These are phyloP conservation scores for Pseudorhiza aurosa DNA, from an alignment of 30 jellyfish, hydroid and myxozoan genomes.

Conservation along the genomic window DNA sequence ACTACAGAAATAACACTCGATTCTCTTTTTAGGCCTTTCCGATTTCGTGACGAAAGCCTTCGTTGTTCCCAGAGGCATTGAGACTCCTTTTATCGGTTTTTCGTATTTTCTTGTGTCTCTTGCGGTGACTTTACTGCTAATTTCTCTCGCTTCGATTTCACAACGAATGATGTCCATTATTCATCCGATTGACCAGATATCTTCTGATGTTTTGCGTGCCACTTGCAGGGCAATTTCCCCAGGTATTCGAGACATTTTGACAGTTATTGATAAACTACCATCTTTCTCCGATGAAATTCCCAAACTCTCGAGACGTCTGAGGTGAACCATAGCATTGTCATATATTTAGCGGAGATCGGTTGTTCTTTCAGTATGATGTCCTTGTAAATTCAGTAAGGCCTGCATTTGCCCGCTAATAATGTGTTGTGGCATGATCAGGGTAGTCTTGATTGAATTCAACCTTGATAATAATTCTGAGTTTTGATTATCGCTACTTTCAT, in stretches of 20 bases:
- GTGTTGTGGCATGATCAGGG: too few species aligned
- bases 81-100: slow-evolving; percentile 5
- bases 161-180: slow-evolving; percentile 46
- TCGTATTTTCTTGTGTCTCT: slow-evolving; percentile 1
- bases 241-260: slow-evolving; percentile 59
- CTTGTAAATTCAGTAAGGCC: slow-evolving; percentile 52
- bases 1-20: slow-evolving; percentile 55
- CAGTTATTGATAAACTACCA: slow-evolving; percentile 76
- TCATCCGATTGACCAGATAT: slow-evolving; percentile 61
- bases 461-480: not conserved
- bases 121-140: slow-evolving; percentile 8
- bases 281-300: slow-evolving; percentile 60
- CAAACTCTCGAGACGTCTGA: slow-evolving; percentile 68
- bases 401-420: slow-evolving; percentile 81
- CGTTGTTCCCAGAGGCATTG: slow-evolving; percentile 54
- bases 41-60: slow-evolving; percentile 37
- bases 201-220: slow-evolving; percentile 56
- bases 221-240: slow-evolving; percentile 61
- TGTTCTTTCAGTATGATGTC: slow-evolving; percentile 21
- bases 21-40: not conserved
- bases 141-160: slow-evolving; percentile 77
- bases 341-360: slow-evolving; percentile 25
- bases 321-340: slow-evolving; percentile 66
- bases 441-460: not conserved
- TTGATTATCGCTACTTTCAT: not conserved